These are phyloP conservation scores for Rhizoglyphus robini DNA, from an alignment of 1,140 invertebrate species.

Conservation along the genomic window DNA sequence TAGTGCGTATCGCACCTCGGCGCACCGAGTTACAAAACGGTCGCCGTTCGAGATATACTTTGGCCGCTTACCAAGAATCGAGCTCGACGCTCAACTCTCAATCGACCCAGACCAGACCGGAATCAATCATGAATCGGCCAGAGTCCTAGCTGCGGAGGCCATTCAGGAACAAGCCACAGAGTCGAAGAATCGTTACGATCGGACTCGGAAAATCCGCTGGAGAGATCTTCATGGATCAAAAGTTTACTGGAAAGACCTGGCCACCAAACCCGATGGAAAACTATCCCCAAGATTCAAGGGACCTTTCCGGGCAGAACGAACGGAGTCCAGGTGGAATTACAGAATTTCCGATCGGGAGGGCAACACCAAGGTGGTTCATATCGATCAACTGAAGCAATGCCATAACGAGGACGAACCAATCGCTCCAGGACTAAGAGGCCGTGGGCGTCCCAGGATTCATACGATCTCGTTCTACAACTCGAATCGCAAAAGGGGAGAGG, in stretches of 20 bases:
- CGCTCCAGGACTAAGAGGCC: background rate
- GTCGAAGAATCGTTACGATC: background rate
- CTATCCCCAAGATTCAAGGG: background rate
- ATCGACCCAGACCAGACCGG: background rate
- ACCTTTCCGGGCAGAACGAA: background rate
- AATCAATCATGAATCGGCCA: background rate
- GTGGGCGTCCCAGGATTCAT: no score
- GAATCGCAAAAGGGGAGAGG: no score
- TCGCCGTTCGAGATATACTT: background rate
- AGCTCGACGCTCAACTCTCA: background rate
- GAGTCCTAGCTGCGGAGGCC: background rate
- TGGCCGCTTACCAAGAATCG: background rate
- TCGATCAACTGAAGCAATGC: background rate
- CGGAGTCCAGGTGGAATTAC: background rate
- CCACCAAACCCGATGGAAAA: background rate
- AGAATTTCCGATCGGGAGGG: background rate
- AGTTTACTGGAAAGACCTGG: background rate
- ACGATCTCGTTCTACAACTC: no score
- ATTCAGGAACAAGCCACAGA: background rate
- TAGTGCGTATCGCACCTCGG: background rate
- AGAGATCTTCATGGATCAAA: background rate
- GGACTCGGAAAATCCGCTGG: background rate
- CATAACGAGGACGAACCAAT: background rate
- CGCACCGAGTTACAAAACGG: background rate
- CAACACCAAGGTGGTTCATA: background rate